Evolutionary conservation across 2,113 vertebrate species (phyloP).

Genomic region (Prietella phreatophila): DNA sequence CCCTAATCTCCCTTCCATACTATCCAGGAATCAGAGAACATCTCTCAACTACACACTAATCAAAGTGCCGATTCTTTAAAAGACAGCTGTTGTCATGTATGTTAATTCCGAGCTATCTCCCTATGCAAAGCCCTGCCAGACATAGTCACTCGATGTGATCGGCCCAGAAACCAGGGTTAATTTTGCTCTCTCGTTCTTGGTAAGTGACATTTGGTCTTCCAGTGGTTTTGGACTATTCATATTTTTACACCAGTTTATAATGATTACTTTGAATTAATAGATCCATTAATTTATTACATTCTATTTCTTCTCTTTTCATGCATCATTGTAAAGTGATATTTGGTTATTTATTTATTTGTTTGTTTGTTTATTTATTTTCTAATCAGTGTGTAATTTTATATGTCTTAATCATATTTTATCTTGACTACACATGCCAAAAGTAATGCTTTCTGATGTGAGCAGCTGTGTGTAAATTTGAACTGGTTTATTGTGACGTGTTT

Average conservation of each 20-base stretch:
- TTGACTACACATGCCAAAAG: neutral
- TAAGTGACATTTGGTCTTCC: conserved; percentile 63
- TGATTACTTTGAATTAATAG: neutral
- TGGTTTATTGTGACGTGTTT: neutral
- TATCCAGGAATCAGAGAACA: conserved; percentile 75
- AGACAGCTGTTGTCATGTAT: conserved; percentile 80
- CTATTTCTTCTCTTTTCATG: neutral
- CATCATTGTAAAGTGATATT: neutral
- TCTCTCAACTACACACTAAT: conserved; percentile 72
- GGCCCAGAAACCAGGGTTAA: conserved; percentile 58
- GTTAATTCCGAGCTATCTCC: conserved; percentile 72
- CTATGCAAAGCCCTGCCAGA: conserved; percentile 58
- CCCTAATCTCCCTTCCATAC: conserved; percentile 72
- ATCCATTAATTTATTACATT: neutral
- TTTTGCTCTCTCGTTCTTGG: conserved; percentile 59
- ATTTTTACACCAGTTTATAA: neutral
- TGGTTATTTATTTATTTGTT: neutral
- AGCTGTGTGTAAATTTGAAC: neutral
- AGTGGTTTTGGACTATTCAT: conserved; percentile 18
- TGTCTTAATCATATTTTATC: neutral
- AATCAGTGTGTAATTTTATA: neutral
- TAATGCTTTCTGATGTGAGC: neutral
- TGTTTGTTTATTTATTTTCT: neutral
- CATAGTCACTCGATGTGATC: conserved; percentile 67
- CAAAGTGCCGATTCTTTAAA: conserved; percentile 81